Base-by-base conservation (phyloP, 2,797 vertebrate genomes). In the Paratrypauchen microcephalus region DNA sequence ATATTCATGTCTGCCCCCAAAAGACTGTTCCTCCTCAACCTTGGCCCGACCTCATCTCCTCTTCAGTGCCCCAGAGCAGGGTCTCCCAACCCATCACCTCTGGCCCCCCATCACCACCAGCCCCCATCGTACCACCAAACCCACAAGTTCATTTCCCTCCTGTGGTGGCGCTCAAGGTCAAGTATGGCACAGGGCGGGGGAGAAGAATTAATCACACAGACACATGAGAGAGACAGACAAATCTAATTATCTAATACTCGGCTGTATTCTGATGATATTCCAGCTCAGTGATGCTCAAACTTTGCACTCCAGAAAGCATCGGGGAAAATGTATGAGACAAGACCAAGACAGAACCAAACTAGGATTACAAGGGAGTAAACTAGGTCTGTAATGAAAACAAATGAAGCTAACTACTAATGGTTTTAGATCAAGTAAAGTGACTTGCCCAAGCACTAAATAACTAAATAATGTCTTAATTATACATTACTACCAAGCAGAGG, bases 81-180 rank as follows among this genome's bases (percentile, higher is more conserved):
- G 71, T 81, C 76, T 82, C 72, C 36, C 36, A 41, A 21, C 61
- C 61, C 32, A 5, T 61, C 59, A 21, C 32, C 59, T 41, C 58
- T 30, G 19, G 30, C 60, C 19, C 30, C 28, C 32, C 57, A 3
- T 28, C 24, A 30, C 57, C 81, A 68, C 23, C 54, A 23, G 55
- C 55, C 13, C 24, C 52, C 50, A 77, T 67, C 71, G 56, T 78
- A 74, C 82, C 82, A 70, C 23, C 54, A 12, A 5, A 13, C 13
- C 24, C 24, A 76, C 68, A 80, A 72, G 76, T 89, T 88, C 82
- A 88, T 87, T 87, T 83, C 81, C 82, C 85, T 84, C 85, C 84
- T 70, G 79, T 75, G 85, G 88, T 78, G 86, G 76, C 76, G 77
- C 84, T 89, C 89, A 91, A 92, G 89, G 90, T 91, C 89, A 85